These are phyloP conservation scores for Trachops cirrhosus DNA, from an alignment of 2,797 vertebrate genomes.

Conservation along the genomic window DNA sequence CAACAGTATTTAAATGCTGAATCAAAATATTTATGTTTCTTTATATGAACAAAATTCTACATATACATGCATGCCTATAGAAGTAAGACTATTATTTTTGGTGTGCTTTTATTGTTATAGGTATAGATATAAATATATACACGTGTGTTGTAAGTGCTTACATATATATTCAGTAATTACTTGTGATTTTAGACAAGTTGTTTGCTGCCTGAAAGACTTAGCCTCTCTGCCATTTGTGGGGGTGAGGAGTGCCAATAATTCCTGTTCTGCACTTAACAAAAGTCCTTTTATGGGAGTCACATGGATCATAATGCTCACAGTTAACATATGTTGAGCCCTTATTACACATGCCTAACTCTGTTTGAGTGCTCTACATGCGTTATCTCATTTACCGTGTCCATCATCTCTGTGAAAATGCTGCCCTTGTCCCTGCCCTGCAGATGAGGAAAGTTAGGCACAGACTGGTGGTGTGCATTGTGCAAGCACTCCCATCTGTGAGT, in stretches of 20 bases:
- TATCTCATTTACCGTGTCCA: background rate
- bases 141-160: background rate
- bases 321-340: background rate
- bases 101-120: background rate
- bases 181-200: background rate
- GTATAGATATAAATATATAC: too few relatives aligned
- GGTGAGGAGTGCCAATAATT: background rate
- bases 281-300: background rate
- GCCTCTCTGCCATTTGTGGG: background rate
- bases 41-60: background rate
- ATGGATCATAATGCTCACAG: background rate
- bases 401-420: background rate
- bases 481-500: accelerated
- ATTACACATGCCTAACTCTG: background rate
- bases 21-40: background rate
- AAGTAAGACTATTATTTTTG: background rate
- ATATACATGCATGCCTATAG: background rate
- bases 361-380: background rate
- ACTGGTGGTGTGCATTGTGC: accelerated
- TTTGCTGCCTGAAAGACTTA: background rate
- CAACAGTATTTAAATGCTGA: background rate
- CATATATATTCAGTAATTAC: background rate
- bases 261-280: background rate
- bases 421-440: background rate
- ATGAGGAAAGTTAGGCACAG: background rate